These are phyloP conservation scores for Drosophila limbata DNA, from an alignment of 2,888 invertebrate genomes.

Conservation along the genomic window DNA sequence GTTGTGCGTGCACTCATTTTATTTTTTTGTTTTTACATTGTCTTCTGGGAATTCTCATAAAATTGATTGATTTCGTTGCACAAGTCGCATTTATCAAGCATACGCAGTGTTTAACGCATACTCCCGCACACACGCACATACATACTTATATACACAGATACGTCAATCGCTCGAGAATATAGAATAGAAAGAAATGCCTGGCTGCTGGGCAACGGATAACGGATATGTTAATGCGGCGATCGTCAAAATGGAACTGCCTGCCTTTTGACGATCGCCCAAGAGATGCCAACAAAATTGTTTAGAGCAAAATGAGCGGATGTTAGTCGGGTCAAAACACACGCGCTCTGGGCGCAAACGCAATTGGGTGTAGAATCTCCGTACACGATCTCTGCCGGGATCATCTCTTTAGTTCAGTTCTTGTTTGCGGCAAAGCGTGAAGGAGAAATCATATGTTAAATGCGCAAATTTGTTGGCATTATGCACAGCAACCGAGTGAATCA, in stretches of 20 bases:
- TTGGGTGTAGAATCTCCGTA: constrained; percentile 2
- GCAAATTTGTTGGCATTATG: constrained; percentile 68
- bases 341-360: constrained; percentile 45
- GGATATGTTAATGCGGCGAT: constrained; percentile 83
- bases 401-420: constrained; percentile 20
- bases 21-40: constrained; percentile 14
- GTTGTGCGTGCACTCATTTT: constrained; percentile 38
- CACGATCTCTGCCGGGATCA: constrained; percentile 16
- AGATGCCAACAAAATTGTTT: constrained; percentile 23
- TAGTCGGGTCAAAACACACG: background rate
- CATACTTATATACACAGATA: constrained; percentile 20
- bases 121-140: constrained; percentile 27
- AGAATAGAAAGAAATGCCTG: constrained; percentile 32
- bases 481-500: constrained; percentile 64
- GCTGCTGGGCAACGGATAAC: constrained; percentile 82
- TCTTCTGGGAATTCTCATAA: constrained; percentile 31
- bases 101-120: constrained; percentile 48
- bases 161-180: constrained; percentile 17
- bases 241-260: constrained; percentile 79
- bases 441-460: constrained; percentile 72
- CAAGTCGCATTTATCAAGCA: constrained; percentile 50
- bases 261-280: constrained; percentile 25
- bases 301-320: constrained; percentile 36
- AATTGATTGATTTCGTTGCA: constrained; percentile 66
- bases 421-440: constrained; percentile 47